A percentile compares a stretch with the other conserved stretches of the same genome.
Evolutionary conservation across 1,140 invertebrate genomes (phyloP).

Genomic region (Drosophila dunni): DNA sequence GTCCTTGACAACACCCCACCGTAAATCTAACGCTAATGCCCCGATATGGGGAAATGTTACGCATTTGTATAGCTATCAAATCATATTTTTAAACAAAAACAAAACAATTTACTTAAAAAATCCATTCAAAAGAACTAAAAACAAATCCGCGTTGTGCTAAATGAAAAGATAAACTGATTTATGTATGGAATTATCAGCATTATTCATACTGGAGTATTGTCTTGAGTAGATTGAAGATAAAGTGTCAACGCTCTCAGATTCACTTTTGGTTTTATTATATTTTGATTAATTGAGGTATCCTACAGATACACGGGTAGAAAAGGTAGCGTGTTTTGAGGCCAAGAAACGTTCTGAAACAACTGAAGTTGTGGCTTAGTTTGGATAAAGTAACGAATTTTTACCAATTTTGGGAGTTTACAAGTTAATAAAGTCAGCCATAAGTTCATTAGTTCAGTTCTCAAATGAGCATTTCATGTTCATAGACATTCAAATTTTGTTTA

Average conservation of each 20-base stretch:
- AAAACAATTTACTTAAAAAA: conserved; percentile 4
- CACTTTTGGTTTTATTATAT: background rate
- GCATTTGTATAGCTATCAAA: conserved; percentile 16
- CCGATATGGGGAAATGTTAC: conserved; percentile 24
- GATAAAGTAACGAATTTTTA: too few species aligned
- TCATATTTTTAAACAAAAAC: conserved; percentile 16
- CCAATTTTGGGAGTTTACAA: too few species aligned
- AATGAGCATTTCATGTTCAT: background rate
- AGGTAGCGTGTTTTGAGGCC: too few species aligned
- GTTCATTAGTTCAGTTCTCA: background rate
- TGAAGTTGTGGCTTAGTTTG: too few species aligned
- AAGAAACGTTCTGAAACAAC: too few species aligned
- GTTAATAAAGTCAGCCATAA: too few species aligned
- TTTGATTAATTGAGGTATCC: too few species aligned
- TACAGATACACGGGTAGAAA: too few species aligned
- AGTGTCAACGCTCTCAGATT: conserved; percentile 7
- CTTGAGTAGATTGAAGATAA: background rate
- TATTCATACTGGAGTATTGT: background rate
- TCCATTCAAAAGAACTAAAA: conserved; percentile 4
- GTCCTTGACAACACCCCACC: conserved; percentile 27
- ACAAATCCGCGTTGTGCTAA: conserved; percentile 13
- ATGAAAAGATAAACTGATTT: conserved; percentile 5
- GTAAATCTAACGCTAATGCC: conserved; percentile 31
- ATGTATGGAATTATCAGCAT: background rate
- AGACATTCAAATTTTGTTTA: too few species aligned